phyloP scores from a whole-genome alignment of 2,888 invertebrate species.

The Cephus spinipes region DNA sequence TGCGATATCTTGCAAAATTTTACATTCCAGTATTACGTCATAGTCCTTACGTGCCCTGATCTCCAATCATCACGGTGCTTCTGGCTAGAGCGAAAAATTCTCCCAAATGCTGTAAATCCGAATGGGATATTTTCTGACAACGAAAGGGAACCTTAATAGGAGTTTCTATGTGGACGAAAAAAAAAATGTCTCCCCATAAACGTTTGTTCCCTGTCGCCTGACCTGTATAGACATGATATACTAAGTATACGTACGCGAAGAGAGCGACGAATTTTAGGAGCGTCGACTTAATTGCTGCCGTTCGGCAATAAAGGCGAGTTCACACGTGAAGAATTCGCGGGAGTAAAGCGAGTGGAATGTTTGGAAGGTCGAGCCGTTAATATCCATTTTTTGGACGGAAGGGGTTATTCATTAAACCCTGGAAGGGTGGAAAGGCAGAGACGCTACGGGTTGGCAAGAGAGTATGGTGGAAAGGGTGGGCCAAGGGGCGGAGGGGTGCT shows the following conservation, averaged over 20 bases:
- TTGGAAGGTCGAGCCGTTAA: conserved; percentile 28
- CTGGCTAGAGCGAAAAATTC: not conserved
- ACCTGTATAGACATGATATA: not conserved
- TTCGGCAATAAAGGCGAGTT: not conserved
- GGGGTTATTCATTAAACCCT: conserved; percentile 39
- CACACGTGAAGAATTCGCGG: conserved; percentile 19
- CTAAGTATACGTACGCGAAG: not conserved
- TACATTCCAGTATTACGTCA: not conserved
- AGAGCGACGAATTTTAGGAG: not conserved
- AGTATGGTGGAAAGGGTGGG: not conserved
- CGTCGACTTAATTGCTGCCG: not conserved
- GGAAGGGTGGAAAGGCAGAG: not conserved
- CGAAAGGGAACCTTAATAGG: not conserved
- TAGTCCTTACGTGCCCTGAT: not conserved
- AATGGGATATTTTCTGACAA: not conserved
- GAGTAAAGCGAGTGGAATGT: conserved; percentile 18
- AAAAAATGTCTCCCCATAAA: not conserved
- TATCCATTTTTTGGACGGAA: conserved; percentile 32
- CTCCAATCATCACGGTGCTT: not conserved
- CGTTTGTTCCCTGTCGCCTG: not conserved
- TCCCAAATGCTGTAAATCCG: not conserved
- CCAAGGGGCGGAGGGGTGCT: conserved; percentile 14
- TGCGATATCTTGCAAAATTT: not conserved
- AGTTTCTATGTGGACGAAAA: not conserved
- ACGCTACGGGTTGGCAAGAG: not conserved